Conservation (phyloP, 2,888 invertebrate genomes). For the Frankliniella fusca region DNA sequence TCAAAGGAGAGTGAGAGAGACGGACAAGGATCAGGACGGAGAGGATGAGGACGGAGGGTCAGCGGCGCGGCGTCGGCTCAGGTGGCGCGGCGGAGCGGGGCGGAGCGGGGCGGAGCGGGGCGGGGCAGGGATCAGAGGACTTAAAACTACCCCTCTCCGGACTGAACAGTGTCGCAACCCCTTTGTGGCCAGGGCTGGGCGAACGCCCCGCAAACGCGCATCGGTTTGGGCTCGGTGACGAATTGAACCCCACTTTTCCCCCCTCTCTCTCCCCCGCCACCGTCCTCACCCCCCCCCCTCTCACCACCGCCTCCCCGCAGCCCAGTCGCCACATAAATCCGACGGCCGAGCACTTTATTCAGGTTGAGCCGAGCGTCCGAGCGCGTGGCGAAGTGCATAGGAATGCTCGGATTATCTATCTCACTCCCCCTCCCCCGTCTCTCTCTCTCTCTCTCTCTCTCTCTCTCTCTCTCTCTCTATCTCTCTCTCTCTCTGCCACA, state of each 20-base stretch:
- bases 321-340: slow-evolving; percentile 17
- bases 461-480: background rate
- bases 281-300: background rate
- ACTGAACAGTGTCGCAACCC: background rate
- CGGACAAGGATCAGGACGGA: background rate
- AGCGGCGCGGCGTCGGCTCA: background rate
- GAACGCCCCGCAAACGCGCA: too few species aligned
- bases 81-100: background rate
- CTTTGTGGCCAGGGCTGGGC: background rate
- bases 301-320: background rate
- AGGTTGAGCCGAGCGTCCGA: slow-evolving; percentile 3
- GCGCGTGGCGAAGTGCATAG: slow-evolving; percentile 21
- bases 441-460: background rate
- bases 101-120: background rate
- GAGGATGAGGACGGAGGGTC: background rate
- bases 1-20: too few species aligned
- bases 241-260: too few species aligned
- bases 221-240: too few species aligned
- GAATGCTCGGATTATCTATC: slow-evolving; percentile 8
- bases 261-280: too few species aligned
- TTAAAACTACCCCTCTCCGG: background rate
- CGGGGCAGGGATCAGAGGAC: background rate
- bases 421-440: background rate
- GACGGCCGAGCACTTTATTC: slow-evolving; percentile 18
- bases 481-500: background rate